These are phyloP conservation scores for Condylura cristata DNA, from an alignment of 2,113 vertebrate genomes.

Conservation along the genomic window DNA sequence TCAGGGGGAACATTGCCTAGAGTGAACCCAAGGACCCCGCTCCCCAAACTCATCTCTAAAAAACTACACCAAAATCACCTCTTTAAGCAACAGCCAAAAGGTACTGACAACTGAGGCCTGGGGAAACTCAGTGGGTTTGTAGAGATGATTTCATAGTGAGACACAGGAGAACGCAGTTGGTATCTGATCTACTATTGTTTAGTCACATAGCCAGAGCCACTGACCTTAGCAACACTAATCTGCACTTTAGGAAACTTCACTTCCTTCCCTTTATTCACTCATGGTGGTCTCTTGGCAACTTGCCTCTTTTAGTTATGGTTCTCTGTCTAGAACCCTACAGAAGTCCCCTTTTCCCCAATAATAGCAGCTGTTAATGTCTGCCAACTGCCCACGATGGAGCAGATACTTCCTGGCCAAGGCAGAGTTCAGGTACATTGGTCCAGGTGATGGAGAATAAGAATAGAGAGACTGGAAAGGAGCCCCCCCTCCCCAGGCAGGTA, in stretches of 20 bases:
- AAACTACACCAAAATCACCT: no score
- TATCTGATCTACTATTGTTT: no score
- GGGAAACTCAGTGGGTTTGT: neutral
- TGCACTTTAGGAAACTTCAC: neutral
- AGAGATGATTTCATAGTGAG: neutral
- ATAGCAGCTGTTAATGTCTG: no score
- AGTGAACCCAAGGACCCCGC: no score
- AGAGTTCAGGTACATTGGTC: no score
- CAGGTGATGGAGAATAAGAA: no score
- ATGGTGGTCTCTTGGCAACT: neutral
- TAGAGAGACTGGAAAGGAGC: no score
- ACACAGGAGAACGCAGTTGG: neutral
- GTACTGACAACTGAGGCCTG: neutral
- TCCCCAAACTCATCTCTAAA: no score
- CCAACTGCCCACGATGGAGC: neutral
- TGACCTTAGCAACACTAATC: no score
- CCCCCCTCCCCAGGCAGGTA: no score
- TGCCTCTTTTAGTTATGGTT: neutral
- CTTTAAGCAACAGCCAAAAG: neutral
- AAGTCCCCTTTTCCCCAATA: neutral
- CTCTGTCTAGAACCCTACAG: neutral
- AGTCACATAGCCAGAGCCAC: neutral
- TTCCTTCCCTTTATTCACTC: neutral
- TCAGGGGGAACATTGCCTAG: no score
- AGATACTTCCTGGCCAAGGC: neutral